These are phyloP conservation scores for Bedellia somnulentella DNA, from an alignment of 2,888 invertebrate species.

Conservation along the genomic window DNA sequence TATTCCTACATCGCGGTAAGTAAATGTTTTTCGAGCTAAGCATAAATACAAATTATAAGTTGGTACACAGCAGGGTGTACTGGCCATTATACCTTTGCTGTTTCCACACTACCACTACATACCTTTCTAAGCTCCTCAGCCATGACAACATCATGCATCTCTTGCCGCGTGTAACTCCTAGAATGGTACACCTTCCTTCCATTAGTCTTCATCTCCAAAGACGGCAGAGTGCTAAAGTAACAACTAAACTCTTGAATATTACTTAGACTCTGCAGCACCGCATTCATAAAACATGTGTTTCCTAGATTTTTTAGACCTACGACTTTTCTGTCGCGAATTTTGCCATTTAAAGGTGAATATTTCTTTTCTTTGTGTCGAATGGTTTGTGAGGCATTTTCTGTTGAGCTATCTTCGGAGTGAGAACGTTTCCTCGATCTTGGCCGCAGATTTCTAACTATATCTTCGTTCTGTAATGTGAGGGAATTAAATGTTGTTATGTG, in stretches of 20 bases:
- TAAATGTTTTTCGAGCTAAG: too few relatives aligned
- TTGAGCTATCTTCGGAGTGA: conserved; percentile 57
- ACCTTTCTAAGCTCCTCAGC: conserved; percentile 79
- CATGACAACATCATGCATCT: conserved; percentile 69
- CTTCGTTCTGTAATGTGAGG: too few relatives aligned
- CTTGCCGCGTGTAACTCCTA: conserved; percentile 64
- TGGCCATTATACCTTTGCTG: too few relatives aligned
- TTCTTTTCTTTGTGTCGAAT: conserved; percentile 32
- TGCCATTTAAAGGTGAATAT: conserved; percentile 35
- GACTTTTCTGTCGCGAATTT: conserved; percentile 62
- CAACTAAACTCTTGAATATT: conserved; percentile 83
- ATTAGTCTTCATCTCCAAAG: conserved; percentile 65
- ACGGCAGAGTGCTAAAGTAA: conserved; percentile 77
- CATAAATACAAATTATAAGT: too few relatives aligned
- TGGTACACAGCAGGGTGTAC: too few relatives aligned
- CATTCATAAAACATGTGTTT: conserved; percentile 87
- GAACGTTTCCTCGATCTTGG: conserved; percentile 64
- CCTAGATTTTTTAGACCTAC: conserved; percentile 78
- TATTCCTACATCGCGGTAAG: too few relatives aligned
- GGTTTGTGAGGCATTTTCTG: conserved; percentile 39
- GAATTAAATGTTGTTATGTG: too few relatives aligned
- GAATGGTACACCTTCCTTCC: conserved; percentile 65
- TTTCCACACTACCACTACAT: conserved; percentile 6
- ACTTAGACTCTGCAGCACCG: conserved; percentile 80
- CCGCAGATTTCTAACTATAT: conserved; percentile 57